phyloP scores from a whole-genome alignment of 2,113 vertebrate genomes.

The Melanerpes aurifrons region DNA sequence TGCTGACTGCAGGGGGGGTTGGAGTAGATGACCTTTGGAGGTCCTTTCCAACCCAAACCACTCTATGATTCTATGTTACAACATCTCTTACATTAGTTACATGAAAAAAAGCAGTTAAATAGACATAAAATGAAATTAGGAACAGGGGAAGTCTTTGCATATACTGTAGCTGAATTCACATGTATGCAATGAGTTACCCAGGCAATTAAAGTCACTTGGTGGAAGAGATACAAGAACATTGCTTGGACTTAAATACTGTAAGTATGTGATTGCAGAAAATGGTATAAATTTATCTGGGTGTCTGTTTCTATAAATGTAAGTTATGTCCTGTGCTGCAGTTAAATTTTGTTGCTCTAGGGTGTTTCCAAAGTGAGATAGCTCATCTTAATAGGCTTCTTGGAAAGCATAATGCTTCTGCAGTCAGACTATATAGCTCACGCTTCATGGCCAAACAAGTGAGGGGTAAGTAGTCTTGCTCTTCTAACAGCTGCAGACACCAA shows the following conservation, averaged over 20 bases:
- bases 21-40: no score
- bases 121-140: slow-evolving; percentile 34
- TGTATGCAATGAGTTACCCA: slow-evolving; percentile 2
- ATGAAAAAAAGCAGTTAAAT: slow-evolving; percentile 47
- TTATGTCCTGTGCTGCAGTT: slow-evolving; percentile 27
- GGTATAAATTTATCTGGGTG: not conserved
- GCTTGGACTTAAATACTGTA: not conserved
- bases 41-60: no score
- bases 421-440: not conserved
- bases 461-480: not conserved
- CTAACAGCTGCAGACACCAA: fast-evolving
- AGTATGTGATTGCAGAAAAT: slow-evolving; percentile 41
- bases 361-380: slow-evolving; percentile 46
- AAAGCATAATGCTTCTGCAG: not conserved
- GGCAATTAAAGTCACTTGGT: slow-evolving; percentile 65
- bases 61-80: not conserved
- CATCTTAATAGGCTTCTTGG: slow-evolving; percentile 25
- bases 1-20: no score
- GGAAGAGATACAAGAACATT: slow-evolving; percentile 36
- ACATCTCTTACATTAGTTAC: not conserved
- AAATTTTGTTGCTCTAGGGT: slow-evolving; percentile 37
- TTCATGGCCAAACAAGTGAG: not conserved
- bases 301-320: slow-evolving; percentile 9
- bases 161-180: slow-evolving; percentile 30
- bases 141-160: slow-evolving; percentile 10